Evolutionary conservation across 2,113 vertebrate species (phyloP).

Genomic region (Pachyramphus minor): DNA sequence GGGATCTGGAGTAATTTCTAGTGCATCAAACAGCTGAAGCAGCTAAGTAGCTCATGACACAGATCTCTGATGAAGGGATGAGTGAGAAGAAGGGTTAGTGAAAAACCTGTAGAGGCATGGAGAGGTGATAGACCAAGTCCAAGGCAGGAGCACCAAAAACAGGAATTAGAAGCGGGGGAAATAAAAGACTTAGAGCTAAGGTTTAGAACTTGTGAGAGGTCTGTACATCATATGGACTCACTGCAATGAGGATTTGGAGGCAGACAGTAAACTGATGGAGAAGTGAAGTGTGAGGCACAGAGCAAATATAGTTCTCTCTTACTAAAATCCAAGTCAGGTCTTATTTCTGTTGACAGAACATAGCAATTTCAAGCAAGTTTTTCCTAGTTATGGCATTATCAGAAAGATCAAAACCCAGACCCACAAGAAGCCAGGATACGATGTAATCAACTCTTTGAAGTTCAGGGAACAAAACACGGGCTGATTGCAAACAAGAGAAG

Average conservation of each 20-base stretch:
- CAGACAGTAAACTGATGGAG: not conserved
- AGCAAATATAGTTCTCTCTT: not conserved
- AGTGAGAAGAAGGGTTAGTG: not conserved
- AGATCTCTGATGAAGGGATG: not conserved
- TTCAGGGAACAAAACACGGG: constrained; percentile 25
- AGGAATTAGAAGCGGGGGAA: not conserved
- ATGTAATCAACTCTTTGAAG: constrained; percentile 39
- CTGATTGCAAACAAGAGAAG: constrained; percentile 22
- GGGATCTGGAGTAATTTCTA: not conserved
- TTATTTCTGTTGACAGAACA: constrained; percentile 30
- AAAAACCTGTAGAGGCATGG: not conserved
- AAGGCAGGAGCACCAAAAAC: not conserved
- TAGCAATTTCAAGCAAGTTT: constrained; percentile 16
- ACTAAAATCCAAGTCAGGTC: not conserved
- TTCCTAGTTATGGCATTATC: not conserved
- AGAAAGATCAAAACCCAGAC: constrained; percentile 21
- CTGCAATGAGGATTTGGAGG: not conserved
- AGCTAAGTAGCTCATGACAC: not conserved
- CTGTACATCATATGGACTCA: not conserved
- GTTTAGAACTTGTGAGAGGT: not conserved
- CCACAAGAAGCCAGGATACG: not conserved
- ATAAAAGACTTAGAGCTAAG: not conserved
- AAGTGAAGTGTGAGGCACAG: not conserved
- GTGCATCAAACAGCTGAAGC: not conserved
- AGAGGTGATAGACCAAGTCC: not conserved